These are phyloP conservation scores for Mythimna ferrago DNA, from an alignment of 2,888 invertebrate species.

Conservation along the genomic window DNA sequence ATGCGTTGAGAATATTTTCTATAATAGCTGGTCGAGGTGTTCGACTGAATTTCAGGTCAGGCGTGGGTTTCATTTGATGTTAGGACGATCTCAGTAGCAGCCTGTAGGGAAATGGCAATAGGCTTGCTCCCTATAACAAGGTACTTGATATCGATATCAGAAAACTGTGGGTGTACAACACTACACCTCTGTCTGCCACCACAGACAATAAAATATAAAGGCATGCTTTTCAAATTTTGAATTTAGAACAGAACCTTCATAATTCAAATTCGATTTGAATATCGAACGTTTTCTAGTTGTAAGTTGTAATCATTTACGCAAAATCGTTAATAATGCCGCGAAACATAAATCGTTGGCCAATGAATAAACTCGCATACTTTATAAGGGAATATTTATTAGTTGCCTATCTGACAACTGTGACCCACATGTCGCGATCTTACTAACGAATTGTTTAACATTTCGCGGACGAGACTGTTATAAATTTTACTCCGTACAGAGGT, in stretches of 20 bases:
- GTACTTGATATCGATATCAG: constrained; percentile 9
- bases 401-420: constrained; percentile 55
- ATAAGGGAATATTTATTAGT: constrained; percentile 63
- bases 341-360: constrained; percentile 45
- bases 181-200: constrained; percentile 8
- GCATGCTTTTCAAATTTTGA: constrained; percentile 22
- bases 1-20: constrained; percentile 8
- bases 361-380: constrained; percentile 57
- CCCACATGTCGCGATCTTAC: constrained; percentile 65
- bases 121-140: background rate
- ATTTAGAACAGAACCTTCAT: constrained; percentile 25
- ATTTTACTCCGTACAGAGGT: constrained; percentile 73
- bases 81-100: constrained; percentile 4
- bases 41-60: constrained; percentile 3
- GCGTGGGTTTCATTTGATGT: constrained; percentile 35
- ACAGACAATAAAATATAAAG: constrained; percentile 14
- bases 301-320: constrained; percentile 25
- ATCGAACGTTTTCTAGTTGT: constrained; percentile 24
- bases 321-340: constrained; percentile 48
- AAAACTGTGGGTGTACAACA: constrained; percentile 26
- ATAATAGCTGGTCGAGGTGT: background rate
- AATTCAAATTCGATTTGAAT: constrained; percentile 33
- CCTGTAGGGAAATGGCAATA: background rate
- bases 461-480: constrained; percentile 73
- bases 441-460: constrained; percentile 81